A percentile compares a stretch with the other conserved stretches of the same genome.
Conservation (phyloP, 2,797 vertebrate species). For the Gastrophryne carolinensis region DNA sequence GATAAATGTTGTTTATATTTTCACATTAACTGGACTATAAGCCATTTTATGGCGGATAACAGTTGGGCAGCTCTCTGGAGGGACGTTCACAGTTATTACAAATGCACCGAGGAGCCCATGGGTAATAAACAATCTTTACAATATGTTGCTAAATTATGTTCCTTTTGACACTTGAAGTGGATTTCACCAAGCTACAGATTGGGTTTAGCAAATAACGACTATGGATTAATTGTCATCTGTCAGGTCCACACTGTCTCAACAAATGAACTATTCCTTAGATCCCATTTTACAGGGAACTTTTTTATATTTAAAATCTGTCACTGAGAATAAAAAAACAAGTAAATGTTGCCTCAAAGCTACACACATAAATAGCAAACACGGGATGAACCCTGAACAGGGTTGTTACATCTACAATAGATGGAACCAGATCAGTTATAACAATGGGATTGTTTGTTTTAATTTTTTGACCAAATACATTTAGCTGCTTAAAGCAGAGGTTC, state of each 20-base stretch:
- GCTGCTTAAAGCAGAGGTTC: too few relatives aligned
- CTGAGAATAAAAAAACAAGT: constrained; percentile 39
- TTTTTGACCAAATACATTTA: too few relatives aligned
- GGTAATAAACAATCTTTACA: constrained; percentile 37
- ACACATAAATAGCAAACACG: too few relatives aligned
- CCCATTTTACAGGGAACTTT: constrained; percentile 34
- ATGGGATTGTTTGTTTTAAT: too few relatives aligned
- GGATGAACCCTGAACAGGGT: too few relatives aligned
- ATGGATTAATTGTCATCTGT: constrained; percentile 47
- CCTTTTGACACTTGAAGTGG: constrained; percentile 41
- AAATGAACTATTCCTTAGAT: constrained; percentile 41
- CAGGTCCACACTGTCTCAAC: constrained; percentile 18
- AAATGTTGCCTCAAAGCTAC: too few relatives aligned
- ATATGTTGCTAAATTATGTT: constrained; percentile 26
- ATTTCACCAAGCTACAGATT: constrained; percentile 32
- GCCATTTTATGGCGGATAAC: constrained; percentile 52
- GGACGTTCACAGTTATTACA: constrained; percentile 44
- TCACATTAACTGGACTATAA: constrained; percentile 51
- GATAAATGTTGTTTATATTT: constrained; percentile 57
- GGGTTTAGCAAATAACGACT: constrained; percentile 32
- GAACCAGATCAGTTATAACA: too few relatives aligned
- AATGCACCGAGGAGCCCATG: constrained; percentile 31
- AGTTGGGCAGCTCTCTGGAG: constrained; percentile 43
- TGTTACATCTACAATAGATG: too few relatives aligned
- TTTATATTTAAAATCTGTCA: constrained; percentile 50